Evolutionary conservation across 2,113 vertebrate species (phyloP), one percentile per base, ranked within the genome.

Genomic region (Heloderma charlesbogerti): DNA sequence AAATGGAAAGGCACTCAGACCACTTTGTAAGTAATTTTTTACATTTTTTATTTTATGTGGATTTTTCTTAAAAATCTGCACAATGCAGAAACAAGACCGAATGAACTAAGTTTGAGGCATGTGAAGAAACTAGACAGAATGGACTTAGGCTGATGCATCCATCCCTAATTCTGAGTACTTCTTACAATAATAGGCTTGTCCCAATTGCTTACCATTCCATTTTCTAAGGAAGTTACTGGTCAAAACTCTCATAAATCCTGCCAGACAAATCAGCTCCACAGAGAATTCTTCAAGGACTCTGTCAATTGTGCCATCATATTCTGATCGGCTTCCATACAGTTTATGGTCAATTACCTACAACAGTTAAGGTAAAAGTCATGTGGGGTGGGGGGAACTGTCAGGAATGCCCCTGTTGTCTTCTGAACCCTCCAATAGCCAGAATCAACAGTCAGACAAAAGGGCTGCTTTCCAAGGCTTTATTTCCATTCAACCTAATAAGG

Each of bases 231-330:
- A 98, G 22, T 95, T 86, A n/a, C 96, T 97, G 0, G 98, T 98
- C 89, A 99, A 95, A 94, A 98, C 98, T 88, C 98, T 98, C 97
- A 96, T 98, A 95, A 99, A 99, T 3, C 98, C 98, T 1, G 98
- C 97, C 20, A 99, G 97, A 60, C 98, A 99, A 78, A 99, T 97
- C 84, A 99, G 93, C 93, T 99, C 98, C 94, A 98, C 97, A 3
- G 97, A 94, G 0, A 98, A 98, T 84, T 99, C 98, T 83, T 98
- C 96, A 94, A 99, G 97, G 54, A 99, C 98, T 0, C 8, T 94
- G 91, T 98, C 98, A 0, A 99, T 97, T 4, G 98, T 98, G 95
- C 95, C 93, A 77, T 99, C 98, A 9, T 99, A 99, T 92, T 99
- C 98, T 0, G 98, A 96, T 22, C 98, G 96, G 37, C 98, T 99